Evolutionary conservation across 2,797 vertebrate genomes (phyloP).

Genomic region (Pelodytes ibericus): DNA sequence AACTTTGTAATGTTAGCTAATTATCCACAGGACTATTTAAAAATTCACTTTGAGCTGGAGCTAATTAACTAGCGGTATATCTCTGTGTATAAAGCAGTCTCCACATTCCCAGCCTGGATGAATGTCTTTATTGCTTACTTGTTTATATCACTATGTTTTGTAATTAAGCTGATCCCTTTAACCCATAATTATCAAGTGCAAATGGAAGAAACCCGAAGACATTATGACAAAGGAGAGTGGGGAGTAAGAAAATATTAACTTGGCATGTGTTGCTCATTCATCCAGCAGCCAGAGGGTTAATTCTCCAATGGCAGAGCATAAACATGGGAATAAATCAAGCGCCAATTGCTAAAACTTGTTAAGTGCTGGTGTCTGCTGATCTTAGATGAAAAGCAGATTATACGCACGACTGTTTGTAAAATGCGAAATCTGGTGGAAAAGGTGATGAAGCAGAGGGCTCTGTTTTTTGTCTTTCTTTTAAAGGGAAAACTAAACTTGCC

Average conservation of each 20-base stretch:
- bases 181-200: too few relatives aligned
- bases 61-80: background rate
- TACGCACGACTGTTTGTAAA: too few relatives aligned
- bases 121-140: background rate
- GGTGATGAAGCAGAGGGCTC: too few relatives aligned
- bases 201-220: too few relatives aligned
- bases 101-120: background rate
- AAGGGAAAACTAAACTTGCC: too few relatives aligned
- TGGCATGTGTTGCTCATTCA: background rate
- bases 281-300: background rate
- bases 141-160: background rate
- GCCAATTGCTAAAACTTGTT: background rate
- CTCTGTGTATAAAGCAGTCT: background rate
- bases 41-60: background rate
- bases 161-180: background rate
- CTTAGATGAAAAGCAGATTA: background rate
- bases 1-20: conserved; percentile 7
- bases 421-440: too few relatives aligned
- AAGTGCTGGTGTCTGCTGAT: background rate
- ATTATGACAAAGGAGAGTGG: too few relatives aligned
- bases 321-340: background rate
- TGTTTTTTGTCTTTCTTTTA: too few relatives aligned
- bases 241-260: too few relatives aligned
- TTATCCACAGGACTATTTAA: conserved; percentile 14
- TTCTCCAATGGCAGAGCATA: background rate